Evolutionary conservation across 2,797 vertebrate species (phyloP), one percentile per base, ranked within the genome.

Genomic region (Melanotaenia pygmaea): DNA sequence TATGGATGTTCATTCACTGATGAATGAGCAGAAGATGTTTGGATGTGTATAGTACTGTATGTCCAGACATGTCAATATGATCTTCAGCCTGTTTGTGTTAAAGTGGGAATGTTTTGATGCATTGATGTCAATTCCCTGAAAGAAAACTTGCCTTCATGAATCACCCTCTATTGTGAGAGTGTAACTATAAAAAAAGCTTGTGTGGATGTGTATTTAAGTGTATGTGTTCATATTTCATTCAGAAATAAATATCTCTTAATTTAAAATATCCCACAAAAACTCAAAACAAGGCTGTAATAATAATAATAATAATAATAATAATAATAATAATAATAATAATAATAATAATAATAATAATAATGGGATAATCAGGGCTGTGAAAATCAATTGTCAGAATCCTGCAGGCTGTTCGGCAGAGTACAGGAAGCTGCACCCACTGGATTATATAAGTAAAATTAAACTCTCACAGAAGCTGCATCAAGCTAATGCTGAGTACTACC

Each of bases 101-200:
- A 67, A 69, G 22, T 32, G 34, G 13, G 37, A 20, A 35, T 51
- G 30, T 73, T 74, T 61, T 45, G 20, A 74, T 32, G 43, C 43
- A 75, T 83, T 82, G 60, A 79, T 70, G 32, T 67, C 14, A 57
- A 79, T 70, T 77, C 34, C 59, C 56, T 75, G 54, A 70, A 70
- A 59, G 54, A 73, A 58, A 72, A 11, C 54, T 67, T 76, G 76
- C 50, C 34, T 79, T 72, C 28, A 74, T 38, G 20, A 61, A 79
- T 69, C 38, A 6, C 2, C 18, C 26, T 34, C 43, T 62, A 34
- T 16, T 8, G 32, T 4, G 16, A 4, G 24, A 67, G 40, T 56
- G 30, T 37, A 61, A n/a, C 38, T 12, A 66, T 2, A 18, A 1
- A 28, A 28, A 35, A 35, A 35, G 34, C 34, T 35, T 35, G 34